These are phyloP conservation scores for Drosophila carrolli DNA, from an alignment of 1,140 invertebrate species.

Conservation along the genomic window DNA sequence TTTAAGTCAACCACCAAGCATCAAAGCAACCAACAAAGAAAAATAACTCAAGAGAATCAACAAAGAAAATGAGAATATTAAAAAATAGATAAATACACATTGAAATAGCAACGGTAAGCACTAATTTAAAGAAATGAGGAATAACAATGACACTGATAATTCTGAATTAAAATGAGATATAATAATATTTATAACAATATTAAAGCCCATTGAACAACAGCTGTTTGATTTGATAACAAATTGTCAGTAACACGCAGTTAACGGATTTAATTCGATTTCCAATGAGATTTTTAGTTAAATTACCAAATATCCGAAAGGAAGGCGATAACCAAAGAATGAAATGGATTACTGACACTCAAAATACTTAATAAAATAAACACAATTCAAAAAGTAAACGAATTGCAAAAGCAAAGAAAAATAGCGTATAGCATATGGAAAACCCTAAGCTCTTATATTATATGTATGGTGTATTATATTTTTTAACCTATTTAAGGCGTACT, in stretches of 20 bases:
- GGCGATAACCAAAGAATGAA: constrained; percentile 25
- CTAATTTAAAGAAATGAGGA: constrained; percentile 35
- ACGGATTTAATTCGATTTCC: constrained; percentile 24
- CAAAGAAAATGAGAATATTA: constrained; percentile 42
- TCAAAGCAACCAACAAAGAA: constrained; percentile 51
- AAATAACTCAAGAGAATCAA: constrained; percentile 56
- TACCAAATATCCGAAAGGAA: constrained; percentile 61
- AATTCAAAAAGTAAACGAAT: constrained; percentile 24
- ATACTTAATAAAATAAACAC: constrained; percentile 6
- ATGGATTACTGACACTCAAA: constrained; percentile 19
- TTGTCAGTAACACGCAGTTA: constrained; percentile 21
- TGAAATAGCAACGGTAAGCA: constrained; percentile 64
- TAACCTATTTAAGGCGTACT: constrained; percentile 78
- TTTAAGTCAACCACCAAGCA: constrained; percentile 73
- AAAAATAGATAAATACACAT: constrained; percentile 59
- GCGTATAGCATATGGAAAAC: constrained; percentile 66
- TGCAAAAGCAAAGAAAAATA: constrained; percentile 45
- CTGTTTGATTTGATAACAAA: constrained; percentile 50
- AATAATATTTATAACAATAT: constrained; percentile 11
- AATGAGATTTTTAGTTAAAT: constrained; percentile 59
- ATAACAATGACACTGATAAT: constrained; percentile 26
- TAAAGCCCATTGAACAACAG: constrained; percentile 50
- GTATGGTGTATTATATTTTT: constrained; percentile 83
- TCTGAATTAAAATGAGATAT: constrained; percentile 7
- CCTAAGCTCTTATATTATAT: constrained; percentile 79